Conservation (phyloP, 2,797 vertebrate genomes). For the Huso huso region DNA sequence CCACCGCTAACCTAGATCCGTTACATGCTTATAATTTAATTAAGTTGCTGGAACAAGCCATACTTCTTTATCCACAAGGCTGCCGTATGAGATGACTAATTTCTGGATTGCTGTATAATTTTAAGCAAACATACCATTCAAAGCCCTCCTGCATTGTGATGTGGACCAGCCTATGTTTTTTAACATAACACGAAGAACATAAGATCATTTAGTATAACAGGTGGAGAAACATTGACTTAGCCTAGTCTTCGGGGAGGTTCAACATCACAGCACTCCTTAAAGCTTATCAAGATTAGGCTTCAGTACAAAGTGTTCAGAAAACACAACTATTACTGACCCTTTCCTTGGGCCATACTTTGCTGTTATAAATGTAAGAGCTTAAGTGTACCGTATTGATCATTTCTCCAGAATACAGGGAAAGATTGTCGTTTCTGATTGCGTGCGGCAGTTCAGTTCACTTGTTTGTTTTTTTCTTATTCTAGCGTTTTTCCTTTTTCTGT, state of each 20-base stretch:
- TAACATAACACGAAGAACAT: constrained; percentile 28
- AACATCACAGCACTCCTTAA: constrained; percentile 1
- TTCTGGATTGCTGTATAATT: constrained; percentile 3
- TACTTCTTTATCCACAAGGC: too few species aligned
- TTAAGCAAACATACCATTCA: background rate
- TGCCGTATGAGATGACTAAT: background rate
- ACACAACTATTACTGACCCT: too few species aligned
- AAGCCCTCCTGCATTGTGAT: constrained; percentile 16
- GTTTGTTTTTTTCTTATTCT: too few species aligned
- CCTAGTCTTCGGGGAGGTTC: constrained; percentile 3
- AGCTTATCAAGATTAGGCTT: too few species aligned
- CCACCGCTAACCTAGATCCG: background rate
- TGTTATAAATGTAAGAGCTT: too few species aligned
- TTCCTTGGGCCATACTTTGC: too few species aligned
- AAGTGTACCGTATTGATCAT: too few species aligned
- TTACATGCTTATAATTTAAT: background rate
- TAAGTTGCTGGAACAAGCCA: background rate
- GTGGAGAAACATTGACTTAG: constrained; percentile 14
- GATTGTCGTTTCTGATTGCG: too few species aligned
- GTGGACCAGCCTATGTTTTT: constrained; percentile 22
- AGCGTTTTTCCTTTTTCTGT: too few species aligned
- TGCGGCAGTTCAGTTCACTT: too few species aligned
- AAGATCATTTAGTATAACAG: constrained; percentile 25
- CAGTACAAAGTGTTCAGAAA: too few species aligned
- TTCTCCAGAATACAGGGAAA: too few species aligned